Evolutionary conservation across 2,113 vertebrate species (phyloP), one percentile per base, ranked within the genome.

Genomic region (Crocuta crocuta): DNA sequence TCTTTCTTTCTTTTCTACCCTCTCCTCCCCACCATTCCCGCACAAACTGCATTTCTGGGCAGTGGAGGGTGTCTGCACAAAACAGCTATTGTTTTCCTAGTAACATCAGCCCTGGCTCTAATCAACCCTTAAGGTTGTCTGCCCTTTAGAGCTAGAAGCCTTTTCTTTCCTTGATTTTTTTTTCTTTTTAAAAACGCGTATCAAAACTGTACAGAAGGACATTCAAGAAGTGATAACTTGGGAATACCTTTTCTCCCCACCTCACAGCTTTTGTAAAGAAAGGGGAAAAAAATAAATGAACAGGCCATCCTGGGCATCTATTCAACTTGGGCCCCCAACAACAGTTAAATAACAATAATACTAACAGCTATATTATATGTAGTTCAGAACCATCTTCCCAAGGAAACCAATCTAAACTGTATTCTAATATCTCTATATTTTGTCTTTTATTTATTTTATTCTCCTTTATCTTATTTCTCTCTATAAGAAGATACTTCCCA

Each of bases 51-150:
- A 23, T 96, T 98, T 98, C 96, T 2, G 0, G 78, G 68, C 93
- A 96, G 33, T 71, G 70, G 89, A 95, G 79, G 79, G 87, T 97
- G 93, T 95, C 65, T 88, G 89, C 16, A 97, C 96, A 98, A 97
- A 93, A 86, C 55, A 58, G 85, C 78, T 83, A 95, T 97, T 98
- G 95, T 98, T 98, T 97, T 98, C 53, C 55, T 88, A 96, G 58
- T 61, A 95, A 94, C 82, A 92, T 85, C 95, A 97, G 85, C 12
- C 3, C 83, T 96, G 88, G 16, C 68, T 98, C 80, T 85, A 92
- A 97, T 97, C 93, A 95, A 53, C 90, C 94, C 45, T 73, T 58
- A 89, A 48, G 86, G 90, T 95, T 61, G 89, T 81, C 65, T 98
- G 96, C 71, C 97, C 96, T 84, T 97, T 98, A 89, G 84, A 98